Evolutionary conservation across 2,113 vertebrate genomes (phyloP), one percentile per base, ranked within the genome.

Genomic region (Mungos mungo): DNA sequence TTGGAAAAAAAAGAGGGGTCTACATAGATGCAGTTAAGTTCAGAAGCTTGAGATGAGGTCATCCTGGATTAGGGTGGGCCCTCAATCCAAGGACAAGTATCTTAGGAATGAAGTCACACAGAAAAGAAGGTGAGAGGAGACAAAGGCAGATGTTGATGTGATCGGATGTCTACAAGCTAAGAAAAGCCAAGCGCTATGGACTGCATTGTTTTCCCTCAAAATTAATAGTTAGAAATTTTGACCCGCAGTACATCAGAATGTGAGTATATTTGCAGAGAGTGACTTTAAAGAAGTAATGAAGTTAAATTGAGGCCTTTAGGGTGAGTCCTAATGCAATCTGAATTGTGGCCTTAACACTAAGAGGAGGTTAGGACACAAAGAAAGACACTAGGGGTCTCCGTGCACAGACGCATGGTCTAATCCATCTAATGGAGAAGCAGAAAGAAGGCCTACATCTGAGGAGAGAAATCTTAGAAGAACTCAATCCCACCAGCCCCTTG

Each of bases 361-460:
- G 45, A 77, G 2, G 52, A 21, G 14, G 80, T 35, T 35, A 72
- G n/a, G n/a, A 47, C 13, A 25, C 13, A 31, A 8, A 50, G 15
- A 29, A 7, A 72, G 33, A 80, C 33, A 31, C 7, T 7, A 10
- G 13, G 27, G 18, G 0, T 3, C 27, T 18, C 1, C 2, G 19
- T 0, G 0, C 18, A 74, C 2, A n/a, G 7, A 29, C 29, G 3
- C 23, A 35, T 1, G 3, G 0, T 7, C 2, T 7, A 8, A 9
- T 14, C 15, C 6, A 41, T 5, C 2, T 5, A 8, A 12, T 16
- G 38, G 7, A 33, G 31, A 27, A 11, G 19, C 33, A 69, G 71
- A 11, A 52, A 35, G 63, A 38, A 0, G 13, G 7, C 0, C 11
- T 2, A 11, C 13, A n/a, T 38, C 25, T 18, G 31, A 69, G 88